Conservation (phyloP, 2,888 invertebrate species). For the Geophilus truncorum region DNA sequence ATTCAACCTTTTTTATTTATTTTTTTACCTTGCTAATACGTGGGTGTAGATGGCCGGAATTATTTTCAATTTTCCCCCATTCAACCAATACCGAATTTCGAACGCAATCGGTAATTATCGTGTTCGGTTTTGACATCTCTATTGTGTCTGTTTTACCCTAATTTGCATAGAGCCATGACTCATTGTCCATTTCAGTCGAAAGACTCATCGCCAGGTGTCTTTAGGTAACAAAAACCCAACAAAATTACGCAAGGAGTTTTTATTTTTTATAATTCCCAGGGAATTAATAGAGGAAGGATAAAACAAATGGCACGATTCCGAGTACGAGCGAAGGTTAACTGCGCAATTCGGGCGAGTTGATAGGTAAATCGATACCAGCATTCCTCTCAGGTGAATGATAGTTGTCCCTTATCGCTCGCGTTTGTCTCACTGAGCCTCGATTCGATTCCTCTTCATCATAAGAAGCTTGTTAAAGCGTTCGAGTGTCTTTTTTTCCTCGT, state of each 20-base stretch:
- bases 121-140: not conserved
- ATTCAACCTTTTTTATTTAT: not conserved
- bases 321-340: not conserved
- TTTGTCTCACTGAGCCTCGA: not conserved
- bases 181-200: not conserved
- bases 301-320: not conserved
- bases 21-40: not conserved
- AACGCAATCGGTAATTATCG: not conserved
- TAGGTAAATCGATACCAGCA: conserved; percentile 12
- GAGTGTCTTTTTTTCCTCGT: not conserved
- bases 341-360: not conserved
- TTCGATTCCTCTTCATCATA: conserved; percentile 13
- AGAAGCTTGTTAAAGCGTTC: not conserved
- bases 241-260: too few relatives aligned
- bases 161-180: not conserved
- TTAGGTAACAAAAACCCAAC: not conserved
- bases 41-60: too few relatives aligned
- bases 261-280: too few relatives aligned
- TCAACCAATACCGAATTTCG: not conserved
- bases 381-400: conserved; percentile 11
- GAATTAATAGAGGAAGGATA: too few relatives aligned
- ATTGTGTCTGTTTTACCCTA: not conserved
- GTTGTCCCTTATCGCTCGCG: not conserved
- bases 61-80: not conserved
- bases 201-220: not conserved